A percentile compares a stretch with the other conserved stretches of the same genome.
Evolutionary conservation across 2,113 vertebrate species (phyloP).

Genomic region (Charadrius vociferus): DNA sequence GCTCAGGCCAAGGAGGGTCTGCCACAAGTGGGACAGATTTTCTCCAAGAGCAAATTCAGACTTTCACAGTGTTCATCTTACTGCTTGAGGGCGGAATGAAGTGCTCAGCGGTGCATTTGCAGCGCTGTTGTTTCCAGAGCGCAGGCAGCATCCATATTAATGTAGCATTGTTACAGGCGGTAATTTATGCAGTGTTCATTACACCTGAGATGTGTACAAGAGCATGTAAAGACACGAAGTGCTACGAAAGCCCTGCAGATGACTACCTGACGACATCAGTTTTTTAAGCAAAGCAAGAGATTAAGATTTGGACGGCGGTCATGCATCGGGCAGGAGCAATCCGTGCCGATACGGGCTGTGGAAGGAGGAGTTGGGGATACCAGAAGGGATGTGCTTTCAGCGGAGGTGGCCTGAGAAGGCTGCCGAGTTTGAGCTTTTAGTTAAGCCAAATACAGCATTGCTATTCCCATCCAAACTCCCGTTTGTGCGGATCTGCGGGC

Average conservation of each 20-base stretch:
- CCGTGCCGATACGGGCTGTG: background rate
- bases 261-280: background rate
- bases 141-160: slow-evolving; percentile 21
- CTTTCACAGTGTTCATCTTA: background rate
- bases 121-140: background rate
- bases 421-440: background rate
- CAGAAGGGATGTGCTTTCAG: background rate
- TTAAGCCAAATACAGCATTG: background rate
- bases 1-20: background rate
- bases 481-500: background rate
- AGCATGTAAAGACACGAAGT: background rate
- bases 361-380: background rate
- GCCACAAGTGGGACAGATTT: background rate
- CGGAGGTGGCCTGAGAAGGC: background rate
- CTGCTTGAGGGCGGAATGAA: background rate
- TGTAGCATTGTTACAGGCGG: background rate
- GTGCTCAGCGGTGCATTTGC: background rate
- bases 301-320: background rate
- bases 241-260: background rate
- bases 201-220: slow-evolving; percentile 1
- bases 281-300: background rate
- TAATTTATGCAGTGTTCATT: slow-evolving; percentile 45
- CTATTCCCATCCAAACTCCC: background rate
- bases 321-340: background rate
- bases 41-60: background rate